phyloP scores from a whole-genome alignment of 2,797 vertebrate species.

The Argya squamiceps region DNA sequence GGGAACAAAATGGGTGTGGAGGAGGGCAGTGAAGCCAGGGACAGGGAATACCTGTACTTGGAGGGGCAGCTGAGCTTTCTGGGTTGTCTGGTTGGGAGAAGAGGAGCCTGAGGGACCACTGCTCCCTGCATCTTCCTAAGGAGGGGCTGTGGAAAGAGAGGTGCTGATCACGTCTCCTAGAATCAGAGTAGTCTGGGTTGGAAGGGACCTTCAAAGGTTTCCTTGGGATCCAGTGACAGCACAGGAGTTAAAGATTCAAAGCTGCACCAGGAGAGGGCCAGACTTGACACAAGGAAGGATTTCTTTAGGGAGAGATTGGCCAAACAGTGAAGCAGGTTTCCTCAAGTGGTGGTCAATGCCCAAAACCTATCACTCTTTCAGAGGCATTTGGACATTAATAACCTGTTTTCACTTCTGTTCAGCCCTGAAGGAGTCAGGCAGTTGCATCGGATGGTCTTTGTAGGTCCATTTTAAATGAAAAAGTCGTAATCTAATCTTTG shows the following conservation, averaged over 20 bases:
- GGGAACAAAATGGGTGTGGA: neutral
- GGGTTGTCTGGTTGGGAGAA: neutral
- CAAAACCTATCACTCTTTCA: neutral
- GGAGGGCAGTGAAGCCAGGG: rapidly evolving
- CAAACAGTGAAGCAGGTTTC: neutral
- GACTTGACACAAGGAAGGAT: neutral
- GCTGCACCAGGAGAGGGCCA: neutral
- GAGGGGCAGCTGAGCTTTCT: neutral
- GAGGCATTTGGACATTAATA: neutral
- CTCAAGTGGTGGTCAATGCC: neutral
- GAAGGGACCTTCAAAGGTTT: neutral
- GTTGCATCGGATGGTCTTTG: neutral
- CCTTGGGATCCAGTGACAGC: neutral
- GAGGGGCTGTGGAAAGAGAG: neutral
- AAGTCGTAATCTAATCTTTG: neutral
- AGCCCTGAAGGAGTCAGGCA: neutral
- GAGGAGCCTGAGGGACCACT: neutral
- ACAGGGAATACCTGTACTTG: rapidly evolving
- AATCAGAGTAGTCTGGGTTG: neutral
- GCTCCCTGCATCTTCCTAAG: neutral
- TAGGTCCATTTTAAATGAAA: neutral
- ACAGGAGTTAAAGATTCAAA: neutral
- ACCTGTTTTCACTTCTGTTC: neutral
- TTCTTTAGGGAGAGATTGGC: neutral
- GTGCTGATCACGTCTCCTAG: neutral